Evolutionary conservation across 2,113 vertebrate species (phyloP).

Genomic region (Indicator maculatus): DNA sequence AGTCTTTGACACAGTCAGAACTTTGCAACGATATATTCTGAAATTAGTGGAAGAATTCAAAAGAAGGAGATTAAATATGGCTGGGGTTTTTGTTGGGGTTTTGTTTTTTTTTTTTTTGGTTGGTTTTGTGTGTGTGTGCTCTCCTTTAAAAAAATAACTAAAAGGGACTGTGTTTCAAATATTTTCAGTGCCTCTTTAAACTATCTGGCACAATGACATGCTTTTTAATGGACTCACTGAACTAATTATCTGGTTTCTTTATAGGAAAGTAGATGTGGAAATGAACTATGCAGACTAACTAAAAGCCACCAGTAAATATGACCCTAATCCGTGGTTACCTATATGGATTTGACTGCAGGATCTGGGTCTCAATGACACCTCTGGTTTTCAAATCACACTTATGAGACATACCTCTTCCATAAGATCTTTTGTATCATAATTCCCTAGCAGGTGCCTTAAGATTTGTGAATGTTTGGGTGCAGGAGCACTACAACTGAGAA

Average conservation of each 20-base stretch:
- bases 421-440: constrained; percentile 45
- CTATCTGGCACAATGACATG: constrained; percentile 30
- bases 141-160: constrained; percentile 15
- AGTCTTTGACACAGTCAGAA: neutral
- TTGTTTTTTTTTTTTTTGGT: neutral
- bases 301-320: constrained; percentile 44
- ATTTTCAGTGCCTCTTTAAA: constrained; percentile 41
- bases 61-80: neutral
- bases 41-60: constrained; percentile 15
- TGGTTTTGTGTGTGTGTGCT: neutral
- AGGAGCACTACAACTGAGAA: constrained; percentile 29
- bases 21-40: neutral
- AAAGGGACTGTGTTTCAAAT: constrained; percentile 24
- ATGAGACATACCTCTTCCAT: constrained; percentile 18
- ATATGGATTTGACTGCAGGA: neutral
- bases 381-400: constrained; percentile 17
- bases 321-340: neutral
- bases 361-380: neutral
- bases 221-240: constrained; percentile 55
- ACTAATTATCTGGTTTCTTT: constrained; percentile 64
- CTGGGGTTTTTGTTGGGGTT: neutral
- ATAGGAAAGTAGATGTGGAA: constrained; percentile 63
- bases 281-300: constrained; percentile 55
- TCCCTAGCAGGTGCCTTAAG: constrained; percentile 36
- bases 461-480: constrained; percentile 67